These are phyloP conservation scores for Myanophis thanlyinensis DNA, from an alignment of 2,113 vertebrate genomes.

Conservation along the genomic window DNA sequence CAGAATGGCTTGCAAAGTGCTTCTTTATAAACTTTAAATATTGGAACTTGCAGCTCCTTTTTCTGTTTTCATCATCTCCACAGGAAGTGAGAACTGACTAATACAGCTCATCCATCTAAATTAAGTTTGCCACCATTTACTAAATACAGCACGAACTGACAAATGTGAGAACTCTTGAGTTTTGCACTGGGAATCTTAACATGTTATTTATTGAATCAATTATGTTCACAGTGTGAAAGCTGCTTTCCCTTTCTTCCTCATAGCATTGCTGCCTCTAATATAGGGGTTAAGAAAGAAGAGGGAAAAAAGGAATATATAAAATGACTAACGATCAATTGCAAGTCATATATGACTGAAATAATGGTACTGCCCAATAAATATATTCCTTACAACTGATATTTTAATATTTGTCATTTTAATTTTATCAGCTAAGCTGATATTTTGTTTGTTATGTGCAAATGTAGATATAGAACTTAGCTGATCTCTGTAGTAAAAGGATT, in stretches of 20 bases:
- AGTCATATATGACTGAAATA: conserved; percentile 59
- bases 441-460: not conserved
- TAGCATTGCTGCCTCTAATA: conserved; percentile 33
- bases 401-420: conserved; percentile 36
- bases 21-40: not conserved
- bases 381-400: conserved; percentile 64
- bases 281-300: conserved; percentile 12
- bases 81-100: not conserved
- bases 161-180: conserved; percentile 25
- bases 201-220: conserved; percentile 60
- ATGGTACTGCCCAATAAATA: conserved; percentile 58
- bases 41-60: not conserved
- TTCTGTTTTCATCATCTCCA: not conserved
- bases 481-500: not conserved
- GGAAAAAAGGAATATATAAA: conserved; percentile 29
- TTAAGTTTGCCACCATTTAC: conserved; percentile 35
- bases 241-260: conserved; percentile 35
- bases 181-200: conserved; percentile 57
- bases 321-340: conserved; percentile 42
- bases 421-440: not conserved
- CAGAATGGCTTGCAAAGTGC: not conserved
- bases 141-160: conserved; percentile 47
- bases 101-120: conserved; percentile 17
- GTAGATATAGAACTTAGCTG: not conserved
- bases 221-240: conserved; percentile 48